These are phyloP conservation scores for Staurois parvus DNA, from an alignment of 2,797 vertebrate genomes.

Conservation along the genomic window DNA sequence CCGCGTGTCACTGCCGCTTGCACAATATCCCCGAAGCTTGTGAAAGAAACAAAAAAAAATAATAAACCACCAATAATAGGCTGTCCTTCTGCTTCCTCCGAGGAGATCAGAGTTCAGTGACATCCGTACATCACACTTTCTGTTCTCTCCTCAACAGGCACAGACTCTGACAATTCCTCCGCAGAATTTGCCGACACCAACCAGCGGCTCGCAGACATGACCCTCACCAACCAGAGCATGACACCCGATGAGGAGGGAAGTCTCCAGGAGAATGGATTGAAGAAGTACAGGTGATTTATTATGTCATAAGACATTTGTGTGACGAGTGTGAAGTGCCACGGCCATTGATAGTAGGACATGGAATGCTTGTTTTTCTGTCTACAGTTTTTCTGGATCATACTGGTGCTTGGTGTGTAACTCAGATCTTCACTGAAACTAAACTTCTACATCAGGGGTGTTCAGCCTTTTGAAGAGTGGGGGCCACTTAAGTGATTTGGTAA, in stretches of 20 bases:
- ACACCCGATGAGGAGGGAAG: constrained; percentile 71
- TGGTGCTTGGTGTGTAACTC: too few species aligned
- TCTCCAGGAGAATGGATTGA: constrained; percentile 90
- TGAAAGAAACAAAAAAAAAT: background rate
- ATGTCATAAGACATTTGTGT: background rate
- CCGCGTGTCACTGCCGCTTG: constrained; percentile 2
- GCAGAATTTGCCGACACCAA: constrained; percentile 89
- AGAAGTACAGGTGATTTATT: constrained; percentile 84
- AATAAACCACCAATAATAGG: constrained; percentile 12
- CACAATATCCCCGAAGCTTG: constrained; percentile 20
- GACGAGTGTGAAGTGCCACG: too few species aligned
- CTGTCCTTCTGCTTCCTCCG: constrained; percentile 13
- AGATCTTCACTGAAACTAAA: too few species aligned
- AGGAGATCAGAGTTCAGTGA: constrained; percentile 31
- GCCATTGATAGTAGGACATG: too few species aligned
- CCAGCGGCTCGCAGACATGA: constrained; percentile 80
- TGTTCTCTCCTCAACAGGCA: constrained; percentile 77
- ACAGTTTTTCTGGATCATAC: too few species aligned
- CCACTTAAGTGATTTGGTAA: too few species aligned
- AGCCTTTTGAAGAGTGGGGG: too few species aligned
- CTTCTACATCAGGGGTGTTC: too few species aligned
- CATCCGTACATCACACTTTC: background rate
- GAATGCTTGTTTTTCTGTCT: too few species aligned
- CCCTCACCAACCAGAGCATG: constrained; percentile 73
- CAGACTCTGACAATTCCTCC: constrained; percentile 94